Base-by-base conservation (phyloP, 23 tunicate genomes). In the Diplosoma virens region DNA sequence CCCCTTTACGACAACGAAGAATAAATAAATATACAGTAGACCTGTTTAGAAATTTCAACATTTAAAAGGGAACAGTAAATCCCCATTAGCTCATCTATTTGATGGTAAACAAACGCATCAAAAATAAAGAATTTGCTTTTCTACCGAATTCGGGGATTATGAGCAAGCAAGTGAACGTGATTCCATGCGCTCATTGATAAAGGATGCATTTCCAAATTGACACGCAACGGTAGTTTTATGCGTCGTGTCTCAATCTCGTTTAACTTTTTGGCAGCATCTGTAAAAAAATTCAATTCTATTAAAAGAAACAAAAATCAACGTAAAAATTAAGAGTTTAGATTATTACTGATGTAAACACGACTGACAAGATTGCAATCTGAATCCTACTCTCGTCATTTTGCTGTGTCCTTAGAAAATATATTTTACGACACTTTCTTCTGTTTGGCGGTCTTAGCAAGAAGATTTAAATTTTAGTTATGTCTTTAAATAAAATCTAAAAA, bases 81-180 rank as follows among this genome's bases (percentile, higher is more conserved):
- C n/a, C n/a, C n/a, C n/a, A 45, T 45, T 45, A 9, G 14, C 11
- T 45, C 52, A 45, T 45, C 14, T 45, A 16, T 45, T 45, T 9
- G 16, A 45, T 9, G 52, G 52, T 45, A 45, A 9, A 9, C 16
- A 45, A 16, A 45, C 11, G 16, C 14, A 11, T 45, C 52, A 9
- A 45, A 11, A 45, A 45, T 16, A 45, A 9, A 45, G 14, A 9
- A 45, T 45, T 20, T 14, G n/a, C 32, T 11, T 23, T 22, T 29
- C 32, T 35, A 89, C 96, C 88, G 48, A 25, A 82, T 27, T 77
- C 96, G 82, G 5, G 96, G 96, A 59, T 89, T 89, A 25, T 89
- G 96, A 7, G 88, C 96, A 32, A 82, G 58, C 60, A 80, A 65
- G 65, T 89, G 96, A 16, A 89, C 96, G 14, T 64, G 81, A 50